Evolutionary conservation across 2,888 invertebrate genomes (phyloP).

Genomic region (Ethmia dodecea): DNA sequence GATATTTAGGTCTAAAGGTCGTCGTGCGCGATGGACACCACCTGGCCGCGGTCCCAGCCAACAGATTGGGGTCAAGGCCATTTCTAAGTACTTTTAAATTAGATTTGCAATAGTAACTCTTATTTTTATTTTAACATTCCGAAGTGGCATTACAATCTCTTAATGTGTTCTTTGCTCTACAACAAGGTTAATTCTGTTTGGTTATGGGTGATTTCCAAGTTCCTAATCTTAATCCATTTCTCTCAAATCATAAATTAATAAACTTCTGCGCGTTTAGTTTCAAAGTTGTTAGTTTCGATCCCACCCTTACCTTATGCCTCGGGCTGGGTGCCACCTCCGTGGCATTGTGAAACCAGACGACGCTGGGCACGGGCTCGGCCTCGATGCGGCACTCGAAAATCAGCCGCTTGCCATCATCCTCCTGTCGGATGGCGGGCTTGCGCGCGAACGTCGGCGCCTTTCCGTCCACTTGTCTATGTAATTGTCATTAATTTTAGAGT

Average conservation of each 20-base stretch:
- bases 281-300: neutral
- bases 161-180: constrained; percentile 17
- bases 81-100: constrained; percentile 52
- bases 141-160: constrained; percentile 4
- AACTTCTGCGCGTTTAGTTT: neutral
- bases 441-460: constrained; percentile 98
- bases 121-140: constrained; percentile 28
- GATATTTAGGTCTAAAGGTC: constrained; percentile 44
- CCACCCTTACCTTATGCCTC: constrained; percentile 88
- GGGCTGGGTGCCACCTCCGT: constrained; percentile 87
- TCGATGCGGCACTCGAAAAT: constrained; percentile 96
- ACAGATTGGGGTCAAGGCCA: constrained; percentile 69
- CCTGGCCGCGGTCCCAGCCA: constrained; percentile 49
- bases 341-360: constrained; percentile 94
- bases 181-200: too few species aligned
- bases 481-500: neutral
- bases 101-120: constrained; percentile 24
- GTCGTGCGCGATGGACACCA: constrained; percentile 34
- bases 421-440: constrained; percentile 97
- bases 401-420: constrained; percentile 95
- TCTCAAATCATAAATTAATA: neutral
- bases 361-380: constrained; percentile 93
- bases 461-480: constrained; percentile 95
- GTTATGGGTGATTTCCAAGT: too few species aligned
- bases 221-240: too few species aligned